These are phyloP conservation scores for Eufriesea mexicana DNA, from an alignment of 1,140 invertebrate species.

Conservation along the genomic window DNA sequence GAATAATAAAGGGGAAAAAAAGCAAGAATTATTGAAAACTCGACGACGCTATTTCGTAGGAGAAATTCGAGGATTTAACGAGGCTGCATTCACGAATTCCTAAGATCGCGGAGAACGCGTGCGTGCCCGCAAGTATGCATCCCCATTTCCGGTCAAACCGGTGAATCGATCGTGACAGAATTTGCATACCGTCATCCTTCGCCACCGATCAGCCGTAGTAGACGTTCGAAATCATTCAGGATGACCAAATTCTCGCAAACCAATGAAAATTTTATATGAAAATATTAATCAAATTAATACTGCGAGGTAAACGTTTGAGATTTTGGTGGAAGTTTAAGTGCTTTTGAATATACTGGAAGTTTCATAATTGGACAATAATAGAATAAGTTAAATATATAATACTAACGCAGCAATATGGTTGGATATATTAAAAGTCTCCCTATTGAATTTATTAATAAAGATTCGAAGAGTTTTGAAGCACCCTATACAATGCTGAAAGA, in stretches of 20 bases:
- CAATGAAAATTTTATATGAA: not conserved
- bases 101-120: not conserved
- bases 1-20: not conserved
- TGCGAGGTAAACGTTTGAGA: too few relatives aligned
- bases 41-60: too few relatives aligned
- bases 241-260: not conserved
- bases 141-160: constrained; percentile 28
- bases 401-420: not conserved
- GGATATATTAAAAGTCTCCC: not conserved
- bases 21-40: not conserved
- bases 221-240: not conserved
- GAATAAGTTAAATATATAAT: not conserved
- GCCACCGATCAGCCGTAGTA: not conserved
- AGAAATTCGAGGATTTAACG: not conserved
- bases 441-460: not conserved
- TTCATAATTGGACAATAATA: not conserved
- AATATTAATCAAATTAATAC: too few relatives aligned
- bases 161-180: constrained; percentile 49
- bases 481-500: not conserved
- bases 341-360: not conserved
- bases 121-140: constrained; percentile 19
- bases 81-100: constrained; percentile 11
- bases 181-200: constrained; percentile 39
- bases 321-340: not conserved
- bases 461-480: not conserved